These are phyloP conservation scores for Platygyra sinensis DNA, from an alignment of 64 coral and sea anemone species.

Conservation along the genomic window DNA sequence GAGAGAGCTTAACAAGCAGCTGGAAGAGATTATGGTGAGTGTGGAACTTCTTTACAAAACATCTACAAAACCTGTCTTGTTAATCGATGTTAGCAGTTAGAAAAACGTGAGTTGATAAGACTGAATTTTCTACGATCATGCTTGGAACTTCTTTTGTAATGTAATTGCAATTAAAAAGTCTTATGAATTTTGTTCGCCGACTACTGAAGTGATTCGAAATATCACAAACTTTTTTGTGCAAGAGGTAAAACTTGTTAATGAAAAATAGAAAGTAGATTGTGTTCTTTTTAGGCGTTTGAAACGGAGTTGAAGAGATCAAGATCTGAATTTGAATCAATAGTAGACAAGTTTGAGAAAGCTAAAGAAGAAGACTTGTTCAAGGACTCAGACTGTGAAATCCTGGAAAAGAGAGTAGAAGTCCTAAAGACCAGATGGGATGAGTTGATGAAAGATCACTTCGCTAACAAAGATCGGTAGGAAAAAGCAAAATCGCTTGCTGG, in stretches of 20 bases:
- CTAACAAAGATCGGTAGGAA: constrained; percentile 20
- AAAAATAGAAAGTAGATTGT: neutral
- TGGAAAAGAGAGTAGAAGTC: constrained; percentile 5
- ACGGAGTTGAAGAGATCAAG: neutral
- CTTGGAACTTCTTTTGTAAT: too few species aligned
- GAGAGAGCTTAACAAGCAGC: neutral
- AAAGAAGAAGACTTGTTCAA: constrained; percentile 18
- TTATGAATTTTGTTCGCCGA: too few species aligned
- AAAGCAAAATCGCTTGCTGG: neutral
- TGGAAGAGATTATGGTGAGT: constrained; percentile 10
- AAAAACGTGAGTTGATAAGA: too few species aligned
- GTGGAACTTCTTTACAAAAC: neutral
- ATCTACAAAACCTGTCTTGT: neutral
- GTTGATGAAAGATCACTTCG: neutral
- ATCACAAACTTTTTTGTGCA: too few species aligned
- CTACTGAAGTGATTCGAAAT: too few species aligned
- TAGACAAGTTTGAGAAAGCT: neutral
- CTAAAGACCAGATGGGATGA: constrained; percentile 13
- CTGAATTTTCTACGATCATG: too few species aligned
- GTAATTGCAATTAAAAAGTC: too few species aligned
- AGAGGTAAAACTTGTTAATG: neutral
- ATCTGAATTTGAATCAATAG: constrained; percentile 14
- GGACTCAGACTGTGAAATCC: neutral
- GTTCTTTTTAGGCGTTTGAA: constrained; percentile 6
- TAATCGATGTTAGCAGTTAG: too few species aligned